A percentile compares a stretch with the other conserved stretches of the same genome.
phyloP scores from a whole-genome alignment of 2,797 vertebrate genomes.

The Pipistrellus pipistrellus region DNA sequence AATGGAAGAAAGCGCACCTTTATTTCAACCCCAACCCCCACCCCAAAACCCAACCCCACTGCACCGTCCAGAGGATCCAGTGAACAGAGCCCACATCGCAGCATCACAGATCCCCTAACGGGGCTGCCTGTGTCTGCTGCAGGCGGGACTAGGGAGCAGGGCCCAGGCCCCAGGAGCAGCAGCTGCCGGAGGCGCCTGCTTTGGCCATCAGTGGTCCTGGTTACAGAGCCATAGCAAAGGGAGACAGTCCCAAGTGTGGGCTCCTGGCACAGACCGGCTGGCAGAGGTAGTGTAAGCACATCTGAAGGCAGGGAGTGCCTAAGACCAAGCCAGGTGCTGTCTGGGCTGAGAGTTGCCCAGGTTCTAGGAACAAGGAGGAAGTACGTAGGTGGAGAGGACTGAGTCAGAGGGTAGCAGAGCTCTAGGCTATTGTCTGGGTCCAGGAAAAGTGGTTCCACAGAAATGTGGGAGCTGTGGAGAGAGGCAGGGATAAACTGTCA shows the following conservation, averaged over 20 bases:
- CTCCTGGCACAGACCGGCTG: neutral
- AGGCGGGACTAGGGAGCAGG: neutral
- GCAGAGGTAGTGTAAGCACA: conserved; percentile 59
- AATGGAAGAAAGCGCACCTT: conserved; percentile 53
- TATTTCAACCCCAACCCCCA: conserved; percentile 33
- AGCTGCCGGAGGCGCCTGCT: neutral
- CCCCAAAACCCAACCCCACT: neutral
- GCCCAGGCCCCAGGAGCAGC: neutral
- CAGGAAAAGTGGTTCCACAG: neutral
- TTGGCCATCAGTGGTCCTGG: neutral
- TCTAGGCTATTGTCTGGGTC: neutral
- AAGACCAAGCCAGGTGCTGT: neutral
- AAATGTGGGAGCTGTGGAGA: neutral
- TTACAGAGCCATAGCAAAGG: neutral
- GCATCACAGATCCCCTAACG: neutral
- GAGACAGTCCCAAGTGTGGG: neutral
- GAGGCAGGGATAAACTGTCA: neutral
- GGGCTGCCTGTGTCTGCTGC: neutral
- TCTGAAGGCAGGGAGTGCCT: neutral
- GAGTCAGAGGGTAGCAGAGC: neutral
- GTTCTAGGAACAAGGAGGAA: neutral
- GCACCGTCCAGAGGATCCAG: neutral
- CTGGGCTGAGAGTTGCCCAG: neutral
- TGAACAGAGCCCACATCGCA: neutral
- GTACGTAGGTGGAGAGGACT: too few species aligned